Evolutionary conservation across 2,797 vertebrate genomes (phyloP).

Genomic region (Macropodus opercularis): DNA sequence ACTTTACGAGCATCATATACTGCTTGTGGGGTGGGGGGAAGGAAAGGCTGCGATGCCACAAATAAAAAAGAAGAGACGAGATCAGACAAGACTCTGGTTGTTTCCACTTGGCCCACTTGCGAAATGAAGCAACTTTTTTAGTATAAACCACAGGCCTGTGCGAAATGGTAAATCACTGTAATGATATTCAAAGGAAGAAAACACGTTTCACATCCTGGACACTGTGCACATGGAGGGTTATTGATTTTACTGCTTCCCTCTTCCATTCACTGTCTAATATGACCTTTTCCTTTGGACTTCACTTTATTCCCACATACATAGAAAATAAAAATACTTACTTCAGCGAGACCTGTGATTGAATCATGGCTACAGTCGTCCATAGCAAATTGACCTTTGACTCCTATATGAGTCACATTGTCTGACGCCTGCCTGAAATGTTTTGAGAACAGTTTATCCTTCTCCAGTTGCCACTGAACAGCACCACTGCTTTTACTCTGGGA

Average conservation of each 20-base stretch:
- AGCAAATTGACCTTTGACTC: no score
- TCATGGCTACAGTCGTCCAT: no score
- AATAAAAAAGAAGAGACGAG: slow-evolving; percentile 25
- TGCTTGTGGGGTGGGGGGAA: slow-evolving; percentile 31
- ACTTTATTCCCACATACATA: no score
- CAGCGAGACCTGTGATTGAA: no score
- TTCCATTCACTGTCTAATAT: background rate
- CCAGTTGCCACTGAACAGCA: no score
- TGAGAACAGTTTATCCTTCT: no score
- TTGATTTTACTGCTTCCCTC: slow-evolving; percentile 17
- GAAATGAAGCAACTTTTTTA: slow-evolving; percentile 38
- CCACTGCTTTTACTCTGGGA: no score
- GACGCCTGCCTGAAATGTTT: no score
- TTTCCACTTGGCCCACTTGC: slow-evolving; percentile 61
- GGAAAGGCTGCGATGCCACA: no score
- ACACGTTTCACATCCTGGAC: slow-evolving; percentile 29
- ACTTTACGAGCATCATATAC: slow-evolving; percentile 61
- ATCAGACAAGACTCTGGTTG: slow-evolving; percentile 73
- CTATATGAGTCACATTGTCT: no score
- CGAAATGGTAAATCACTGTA: slow-evolving; percentile 12
- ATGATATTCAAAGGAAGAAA: slow-evolving; percentile 29
- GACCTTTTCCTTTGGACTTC: no score
- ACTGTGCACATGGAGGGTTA: slow-evolving; percentile 6
- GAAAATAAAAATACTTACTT: no score
- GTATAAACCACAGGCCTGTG: slow-evolving; percentile 48